Evolutionary conservation across 2,888 invertebrate genomes (phyloP).

Genomic region (Oligia latruncula): DNA sequence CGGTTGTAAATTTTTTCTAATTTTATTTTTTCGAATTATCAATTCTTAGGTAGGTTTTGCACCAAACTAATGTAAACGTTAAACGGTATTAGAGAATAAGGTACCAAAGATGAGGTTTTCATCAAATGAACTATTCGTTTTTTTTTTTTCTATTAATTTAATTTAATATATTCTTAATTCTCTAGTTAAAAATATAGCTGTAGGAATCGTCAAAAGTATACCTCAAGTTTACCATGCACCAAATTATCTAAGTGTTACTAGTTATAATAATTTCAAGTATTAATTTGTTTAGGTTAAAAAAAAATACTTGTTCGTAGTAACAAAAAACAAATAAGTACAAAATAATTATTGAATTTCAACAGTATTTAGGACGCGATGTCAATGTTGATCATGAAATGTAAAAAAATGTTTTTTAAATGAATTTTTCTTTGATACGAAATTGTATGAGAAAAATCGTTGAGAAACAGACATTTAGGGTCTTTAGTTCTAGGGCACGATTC

Average conservation of each 20-base stretch:
- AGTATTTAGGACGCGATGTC: slow-evolving; percentile 63
- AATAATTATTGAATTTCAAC: slow-evolving; percentile 58
- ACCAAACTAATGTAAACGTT: slow-evolving; percentile 83
- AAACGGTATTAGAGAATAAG: slow-evolving; percentile 83
- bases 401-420: slow-evolving; percentile 24
- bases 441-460: slow-evolving; percentile 34
- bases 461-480: slow-evolving; percentile 4
- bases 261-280: slow-evolving; percentile 81
- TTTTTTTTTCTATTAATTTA: slow-evolving; percentile 80
- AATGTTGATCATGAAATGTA: slow-evolving; percentile 39
- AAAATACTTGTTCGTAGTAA: slow-evolving; percentile 68
- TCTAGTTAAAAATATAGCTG: slow-evolving; percentile 67
- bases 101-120: slow-evolving; percentile 87
- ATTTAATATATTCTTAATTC: slow-evolving; percentile 82
- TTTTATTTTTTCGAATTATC: slow-evolving; percentile 53
- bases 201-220: slow-evolving; percentile 79
- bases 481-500: slow-evolving; percentile 25
- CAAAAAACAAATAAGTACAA: slow-evolving; percentile 68
- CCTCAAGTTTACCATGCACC: slow-evolving; percentile 90
- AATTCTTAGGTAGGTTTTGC: slow-evolving; percentile 69
- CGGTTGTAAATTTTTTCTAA: slow-evolving; percentile 57
- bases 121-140: slow-evolving; percentile 87
- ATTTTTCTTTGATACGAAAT: slow-evolving; percentile 26
- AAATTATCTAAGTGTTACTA: slow-evolving; percentile 86
- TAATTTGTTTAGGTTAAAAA: slow-evolving; percentile 75